These are phyloP conservation scores for Gymnothorax reevesii DNA, from an alignment of 2,797 vertebrate species.

Conservation along the genomic window DNA sequence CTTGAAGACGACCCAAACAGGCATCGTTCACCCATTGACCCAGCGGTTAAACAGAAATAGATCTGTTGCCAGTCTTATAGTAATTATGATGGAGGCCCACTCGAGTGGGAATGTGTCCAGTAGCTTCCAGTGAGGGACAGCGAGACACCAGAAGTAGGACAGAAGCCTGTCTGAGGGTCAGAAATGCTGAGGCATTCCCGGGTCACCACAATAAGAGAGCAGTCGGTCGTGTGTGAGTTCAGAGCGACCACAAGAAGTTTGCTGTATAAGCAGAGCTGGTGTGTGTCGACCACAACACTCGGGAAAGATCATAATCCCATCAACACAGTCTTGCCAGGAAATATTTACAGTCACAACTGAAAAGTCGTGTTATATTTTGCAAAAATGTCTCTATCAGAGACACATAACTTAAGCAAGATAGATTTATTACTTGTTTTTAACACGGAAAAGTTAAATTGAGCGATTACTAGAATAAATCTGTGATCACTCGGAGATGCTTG, in stretches of 20 bases:
- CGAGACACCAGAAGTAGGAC: conserved; percentile 42
- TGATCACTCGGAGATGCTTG: background rate
- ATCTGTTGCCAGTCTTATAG: conserved; percentile 61
- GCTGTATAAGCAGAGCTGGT: conserved; percentile 58
- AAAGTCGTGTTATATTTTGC: background rate
- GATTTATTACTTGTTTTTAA: background rate
- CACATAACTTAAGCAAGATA: background rate
- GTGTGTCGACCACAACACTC: conserved; percentile 47
- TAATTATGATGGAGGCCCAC: conserved; percentile 72
- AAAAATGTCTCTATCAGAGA: background rate
- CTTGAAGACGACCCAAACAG: background rate
- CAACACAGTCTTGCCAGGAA: background rate
- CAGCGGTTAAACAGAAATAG: conserved; percentile 67
- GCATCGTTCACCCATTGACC: background rate
- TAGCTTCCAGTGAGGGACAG: conserved; percentile 57
- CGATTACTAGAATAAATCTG: background rate
- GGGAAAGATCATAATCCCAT: conserved; percentile 42
- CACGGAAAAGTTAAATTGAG: background rate
- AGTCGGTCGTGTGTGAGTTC: conserved; percentile 69
- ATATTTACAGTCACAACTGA: background rate
- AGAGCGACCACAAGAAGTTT: conserved; percentile 57
- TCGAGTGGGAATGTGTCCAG: conserved; percentile 64
- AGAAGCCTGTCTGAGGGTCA: conserved; percentile 63
- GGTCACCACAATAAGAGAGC: conserved; percentile 67
- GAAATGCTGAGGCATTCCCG: conserved; percentile 61